A percentile compares a stretch with the other conserved stretches of the same genome.
Conservation (phyloP, 2,113 vertebrate genomes). For the Empidonax traillii region DNA sequence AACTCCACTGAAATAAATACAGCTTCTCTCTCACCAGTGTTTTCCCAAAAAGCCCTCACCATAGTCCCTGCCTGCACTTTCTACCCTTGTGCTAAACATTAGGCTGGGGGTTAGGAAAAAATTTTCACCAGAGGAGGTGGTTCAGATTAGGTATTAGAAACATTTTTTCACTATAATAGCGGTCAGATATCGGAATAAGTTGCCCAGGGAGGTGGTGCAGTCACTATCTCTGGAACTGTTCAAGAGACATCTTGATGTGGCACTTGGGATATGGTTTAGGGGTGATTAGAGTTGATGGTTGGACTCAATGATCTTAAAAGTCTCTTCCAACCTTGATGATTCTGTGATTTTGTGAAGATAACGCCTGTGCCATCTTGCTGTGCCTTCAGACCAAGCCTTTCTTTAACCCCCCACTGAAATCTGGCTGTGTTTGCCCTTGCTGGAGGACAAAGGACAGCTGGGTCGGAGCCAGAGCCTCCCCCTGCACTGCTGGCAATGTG, state of each 20-base stretch:
- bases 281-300: background rate
- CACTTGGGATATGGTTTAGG: background rate
- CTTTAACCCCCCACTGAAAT: background rate
- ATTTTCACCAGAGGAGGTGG: background rate
- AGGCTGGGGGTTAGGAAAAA: background rate
- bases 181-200: background rate
- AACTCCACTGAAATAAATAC: background rate
- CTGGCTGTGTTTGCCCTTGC: background rate
- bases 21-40: background rate
- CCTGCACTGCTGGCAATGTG: rapidly evolving
- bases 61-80: background rate
- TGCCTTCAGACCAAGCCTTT: background rate
- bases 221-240: background rate
- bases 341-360: background rate
- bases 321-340: background rate
- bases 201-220: background rate
- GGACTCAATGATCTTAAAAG: rapidly evolving
- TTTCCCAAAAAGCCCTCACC: background rate
- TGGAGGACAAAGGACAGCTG: background rate
- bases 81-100: background rate
- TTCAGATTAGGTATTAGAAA: background rate
- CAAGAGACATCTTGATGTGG: background rate
- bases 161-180: background rate
- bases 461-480: rapidly evolving
- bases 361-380: background rate